Evolutionary conservation across 2,888 invertebrate species (phyloP).

Genomic region (Eupithecia tripunctaria): DNA sequence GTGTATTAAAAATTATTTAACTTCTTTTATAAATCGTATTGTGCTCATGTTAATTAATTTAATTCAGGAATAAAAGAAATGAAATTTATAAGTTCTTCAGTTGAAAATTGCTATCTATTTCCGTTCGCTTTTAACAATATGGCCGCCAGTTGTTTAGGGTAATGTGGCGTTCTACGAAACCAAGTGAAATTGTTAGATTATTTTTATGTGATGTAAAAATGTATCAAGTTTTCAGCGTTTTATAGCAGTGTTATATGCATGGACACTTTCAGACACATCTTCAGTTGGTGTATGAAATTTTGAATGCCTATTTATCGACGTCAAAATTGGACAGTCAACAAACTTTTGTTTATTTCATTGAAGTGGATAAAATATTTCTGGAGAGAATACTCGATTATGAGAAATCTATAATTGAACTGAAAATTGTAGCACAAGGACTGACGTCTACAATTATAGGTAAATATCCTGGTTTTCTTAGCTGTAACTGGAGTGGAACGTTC

Average conservation of each 20-base stretch:
- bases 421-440: constrained; percentile 79
- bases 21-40: not conserved
- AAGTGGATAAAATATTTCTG: constrained; percentile 76
- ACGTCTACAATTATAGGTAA: constrained; percentile 80
- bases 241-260: constrained; percentile 81
- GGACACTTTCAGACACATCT: constrained; percentile 71
- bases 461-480: constrained; percentile 59
- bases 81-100: constrained; percentile 47
- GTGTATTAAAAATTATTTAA: not conserved
- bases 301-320: constrained; percentile 74
- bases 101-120: constrained; percentile 64
- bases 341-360: constrained; percentile 84
- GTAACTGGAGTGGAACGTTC: constrained; percentile 62
- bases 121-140: constrained; percentile 82
- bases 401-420: constrained; percentile 71
- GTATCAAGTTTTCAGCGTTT: constrained; percentile 79
- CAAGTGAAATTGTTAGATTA: constrained; percentile 81
- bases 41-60: not conserved
- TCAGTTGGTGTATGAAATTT: constrained; percentile 76
- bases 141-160: constrained; percentile 85
- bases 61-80: not conserved
- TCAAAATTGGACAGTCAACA: constrained; percentile 84
- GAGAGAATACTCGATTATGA: constrained; percentile 77
- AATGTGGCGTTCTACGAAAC: constrained; percentile 84
- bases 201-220: constrained; percentile 79